These are phyloP conservation scores for Sebastes taczanowskii DNA, from an alignment of 2,797 vertebrate species.

Conservation along the genomic window DNA sequence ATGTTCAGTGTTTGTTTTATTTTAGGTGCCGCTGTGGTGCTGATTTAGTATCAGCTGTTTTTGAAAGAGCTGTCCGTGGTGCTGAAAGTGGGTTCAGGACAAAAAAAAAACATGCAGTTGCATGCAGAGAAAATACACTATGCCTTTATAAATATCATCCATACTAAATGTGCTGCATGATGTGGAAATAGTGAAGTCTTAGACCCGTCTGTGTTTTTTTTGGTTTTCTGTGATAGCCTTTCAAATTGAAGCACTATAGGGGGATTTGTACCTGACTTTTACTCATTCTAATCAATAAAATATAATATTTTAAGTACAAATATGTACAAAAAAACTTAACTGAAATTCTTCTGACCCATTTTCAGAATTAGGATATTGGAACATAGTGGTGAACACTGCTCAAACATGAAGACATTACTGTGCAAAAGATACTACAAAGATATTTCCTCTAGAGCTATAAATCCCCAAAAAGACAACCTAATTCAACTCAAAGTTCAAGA, in stretches of 20 bases:
- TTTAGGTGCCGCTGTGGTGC: background rate
- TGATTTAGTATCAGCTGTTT: background rate
- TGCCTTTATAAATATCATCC: background rate
- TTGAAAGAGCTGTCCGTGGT: conserved; percentile 78
- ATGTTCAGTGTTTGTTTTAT: background rate
- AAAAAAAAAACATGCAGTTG: background rate
- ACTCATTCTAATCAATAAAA: background rate
- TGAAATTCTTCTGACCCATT: background rate
- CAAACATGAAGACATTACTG: background rate
- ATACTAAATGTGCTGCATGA: background rate
- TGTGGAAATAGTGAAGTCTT: background rate
- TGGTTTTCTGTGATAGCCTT: background rate
- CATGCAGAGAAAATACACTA: background rate
- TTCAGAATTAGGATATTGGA: background rate
- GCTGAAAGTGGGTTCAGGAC: conserved; percentile 63
- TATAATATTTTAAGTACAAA: background rate
- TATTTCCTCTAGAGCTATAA: background rate
- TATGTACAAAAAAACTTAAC: background rate
- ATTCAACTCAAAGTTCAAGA: background rate
- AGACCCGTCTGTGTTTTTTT: background rate
- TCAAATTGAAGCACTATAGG: background rate
- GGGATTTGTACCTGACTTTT: background rate
- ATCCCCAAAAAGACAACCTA: background rate
- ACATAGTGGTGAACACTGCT: background rate
- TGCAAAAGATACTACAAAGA: background rate